phyloP scores from a whole-genome alignment of 2,888 invertebrate species.

The Ophioninae sp. region DNA sequence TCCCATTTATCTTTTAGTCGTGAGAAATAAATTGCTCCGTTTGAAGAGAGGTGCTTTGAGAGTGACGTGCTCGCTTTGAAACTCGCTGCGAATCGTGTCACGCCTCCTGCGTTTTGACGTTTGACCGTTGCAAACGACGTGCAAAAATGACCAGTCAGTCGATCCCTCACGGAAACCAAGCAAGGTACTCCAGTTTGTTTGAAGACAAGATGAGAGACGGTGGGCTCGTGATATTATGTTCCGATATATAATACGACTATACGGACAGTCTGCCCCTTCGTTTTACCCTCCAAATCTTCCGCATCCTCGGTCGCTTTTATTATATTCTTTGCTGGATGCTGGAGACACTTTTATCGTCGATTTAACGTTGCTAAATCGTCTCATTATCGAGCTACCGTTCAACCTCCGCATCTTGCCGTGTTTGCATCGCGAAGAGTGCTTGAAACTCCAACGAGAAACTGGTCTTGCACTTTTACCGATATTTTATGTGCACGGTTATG shows the following conservation, averaged over 20 bases:
- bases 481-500: background rate
- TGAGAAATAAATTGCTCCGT: constrained; percentile 58
- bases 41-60: constrained; percentile 40
- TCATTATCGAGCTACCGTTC: constrained; percentile 74
- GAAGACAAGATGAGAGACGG: constrained; percentile 57
- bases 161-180: constrained; percentile 3
- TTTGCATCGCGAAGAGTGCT: constrained; percentile 75
- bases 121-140: constrained; percentile 55
- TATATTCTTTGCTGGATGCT: constrained; percentile 30
- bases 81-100: constrained; percentile 27
- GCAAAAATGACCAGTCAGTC: constrained; percentile 53
- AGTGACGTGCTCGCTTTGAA: constrained; percentile 19
- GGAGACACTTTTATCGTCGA: constrained; percentile 68
- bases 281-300: constrained; percentile 27
- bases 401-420: background rate
- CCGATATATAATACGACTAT: constrained; percentile 48
- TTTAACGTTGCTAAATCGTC: constrained; percentile 79
- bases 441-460: constrained; percentile 63
- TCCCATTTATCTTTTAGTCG: constrained; percentile 18
- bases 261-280: constrained; percentile 39
- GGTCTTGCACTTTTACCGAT: constrained; percentile 71
- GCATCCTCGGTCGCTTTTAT: constrained; percentile 41
- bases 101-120: constrained; percentile 57
- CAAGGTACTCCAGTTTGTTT: constrained; percentile 59
- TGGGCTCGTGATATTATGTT: constrained; percentile 48